Conservation (phyloP, 2,113 vertebrate genomes). For the Platysteira castanea region DNA sequence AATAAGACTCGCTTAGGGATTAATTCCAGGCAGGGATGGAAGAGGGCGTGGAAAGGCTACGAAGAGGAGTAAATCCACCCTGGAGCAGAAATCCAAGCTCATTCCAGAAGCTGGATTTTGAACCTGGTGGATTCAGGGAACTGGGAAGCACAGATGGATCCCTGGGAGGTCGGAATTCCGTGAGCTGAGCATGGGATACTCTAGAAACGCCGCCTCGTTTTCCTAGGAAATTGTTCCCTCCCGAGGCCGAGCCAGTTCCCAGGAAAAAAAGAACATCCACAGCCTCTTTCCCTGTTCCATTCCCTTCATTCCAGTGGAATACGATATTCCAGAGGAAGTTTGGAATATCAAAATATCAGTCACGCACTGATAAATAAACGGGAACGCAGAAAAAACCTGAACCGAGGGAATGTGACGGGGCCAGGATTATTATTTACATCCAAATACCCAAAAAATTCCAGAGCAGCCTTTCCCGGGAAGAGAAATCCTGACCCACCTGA, state of each 20-base stretch:
- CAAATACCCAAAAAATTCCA: neutral
- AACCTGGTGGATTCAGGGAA: neutral
- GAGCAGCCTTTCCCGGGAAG: neutral
- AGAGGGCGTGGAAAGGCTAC: neutral
- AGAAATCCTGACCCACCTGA: neutral
- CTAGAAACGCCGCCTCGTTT: neutral
- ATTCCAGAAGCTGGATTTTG: neutral
- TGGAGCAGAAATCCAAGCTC: neutral
- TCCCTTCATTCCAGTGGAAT: neutral
- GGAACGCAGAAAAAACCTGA: neutral
- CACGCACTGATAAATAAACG: neutral
- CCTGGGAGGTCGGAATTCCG: neutral
- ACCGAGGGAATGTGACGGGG: rapidly evolving
- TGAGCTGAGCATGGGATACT: neutral
- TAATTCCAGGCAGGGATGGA: neutral
- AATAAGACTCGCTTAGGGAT: neutral
- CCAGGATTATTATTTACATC: neutral
- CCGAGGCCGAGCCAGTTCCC: neutral
- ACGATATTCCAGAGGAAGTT: neutral
- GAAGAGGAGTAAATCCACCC: neutral
- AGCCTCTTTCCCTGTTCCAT: neutral
- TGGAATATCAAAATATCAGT: neutral
- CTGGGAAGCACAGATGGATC: neutral
- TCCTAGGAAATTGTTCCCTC: neutral
- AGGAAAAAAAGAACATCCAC: too few species aligned